Base-by-base conservation (phyloP, 2,797 vertebrate genomes). In the Danio aesculapii region DNA sequence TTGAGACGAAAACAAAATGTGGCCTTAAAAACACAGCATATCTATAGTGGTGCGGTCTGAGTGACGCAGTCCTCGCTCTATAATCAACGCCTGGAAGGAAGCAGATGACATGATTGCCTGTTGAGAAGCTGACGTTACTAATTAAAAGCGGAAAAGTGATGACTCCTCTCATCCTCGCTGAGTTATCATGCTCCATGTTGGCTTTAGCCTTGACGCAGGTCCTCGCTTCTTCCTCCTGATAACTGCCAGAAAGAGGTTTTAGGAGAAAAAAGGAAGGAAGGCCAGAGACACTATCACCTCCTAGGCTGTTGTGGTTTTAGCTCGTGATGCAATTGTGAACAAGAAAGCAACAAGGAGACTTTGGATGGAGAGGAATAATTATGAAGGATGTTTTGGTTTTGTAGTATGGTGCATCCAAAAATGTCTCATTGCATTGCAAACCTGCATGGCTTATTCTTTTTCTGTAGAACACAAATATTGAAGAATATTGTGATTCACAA, bases 71-170 rank as follows among this genome's bases (percentile, higher is more conserved):
- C 61, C 62, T 84, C 79, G 7, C 47, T 85, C 75, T 87, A 81
- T 83, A 81, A 87, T 91, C 87, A 88, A 85, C 64, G 55, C 62
- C 61, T 83, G 88, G 85, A 88, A 86, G 89, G 87, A 92, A 88
- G 83, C 77, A 63, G 82, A 86, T 78, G 84, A 87, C 87, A 79
- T 81, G 89, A 90, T 86, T 86, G 87, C 84, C 87, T 84, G 83
- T 87, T 44, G 69, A 88, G 74, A 77, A 83, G 79, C 81, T 16
- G 44, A 81, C 85, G 86, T 89, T 88, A 81, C 90, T 83, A 90
- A 93, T 91, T 91, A 92, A 90, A 93, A 87, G 85, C 86, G 84
- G 86, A 91, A 90, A 88, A 89, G 84, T 3, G 87, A 93, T 92
- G 92, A 92, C 82, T 88, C 55, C 14, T 87, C 90, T 90, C 87